phyloP scores from a whole-genome alignment of 2,888 invertebrate species.

The Lepidocyrtoides sp. region DNA sequence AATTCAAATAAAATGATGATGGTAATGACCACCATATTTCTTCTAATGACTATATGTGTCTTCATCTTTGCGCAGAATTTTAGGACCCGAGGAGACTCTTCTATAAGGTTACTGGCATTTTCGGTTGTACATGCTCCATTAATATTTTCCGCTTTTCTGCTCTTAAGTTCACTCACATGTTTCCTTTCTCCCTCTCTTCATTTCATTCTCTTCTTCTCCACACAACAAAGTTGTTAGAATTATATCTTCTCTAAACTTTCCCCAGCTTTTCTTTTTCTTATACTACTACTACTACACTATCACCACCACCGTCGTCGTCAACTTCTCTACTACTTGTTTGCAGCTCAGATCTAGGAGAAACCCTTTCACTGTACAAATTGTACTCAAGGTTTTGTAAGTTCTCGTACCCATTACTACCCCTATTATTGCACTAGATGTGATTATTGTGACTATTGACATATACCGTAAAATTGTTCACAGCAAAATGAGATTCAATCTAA shows the following conservation, averaged over 20 bases:
- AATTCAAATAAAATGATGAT: conserved; percentile 37
- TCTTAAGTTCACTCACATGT: conserved; percentile 18
- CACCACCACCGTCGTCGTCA: too few species aligned
- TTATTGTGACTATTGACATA: not conserved
- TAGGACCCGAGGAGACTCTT: conserved; percentile 55
- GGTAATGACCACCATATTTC: conserved; percentile 43
- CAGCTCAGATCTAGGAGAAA: conserved; percentile 50
- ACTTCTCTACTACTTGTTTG: not conserved
- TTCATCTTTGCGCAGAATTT: conserved; percentile 44
- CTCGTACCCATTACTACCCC: conserved; percentile 25
- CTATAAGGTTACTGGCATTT: conserved; percentile 61
- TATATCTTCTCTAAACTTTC: conserved; percentile 6
- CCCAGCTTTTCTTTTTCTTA: conserved; percentile 1
- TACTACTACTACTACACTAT: too few species aligned
- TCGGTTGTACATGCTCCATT: conserved; percentile 70
- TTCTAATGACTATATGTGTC: conserved; percentile 25
- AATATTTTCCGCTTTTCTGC: conserved; percentile 58
- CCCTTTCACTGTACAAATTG: conserved; percentile 30
- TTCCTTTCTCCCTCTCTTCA: conserved; percentile 7
- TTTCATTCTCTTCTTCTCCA: not conserved
- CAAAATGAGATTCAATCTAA: not conserved
- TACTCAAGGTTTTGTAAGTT: not conserved
- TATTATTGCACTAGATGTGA: conserved; percentile 17
- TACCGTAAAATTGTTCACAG: conserved; percentile 4
- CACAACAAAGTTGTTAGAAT: not conserved